Conservation (phyloP, 2,113 vertebrate genomes). For the sheep (Ovis aries) region DNA sequence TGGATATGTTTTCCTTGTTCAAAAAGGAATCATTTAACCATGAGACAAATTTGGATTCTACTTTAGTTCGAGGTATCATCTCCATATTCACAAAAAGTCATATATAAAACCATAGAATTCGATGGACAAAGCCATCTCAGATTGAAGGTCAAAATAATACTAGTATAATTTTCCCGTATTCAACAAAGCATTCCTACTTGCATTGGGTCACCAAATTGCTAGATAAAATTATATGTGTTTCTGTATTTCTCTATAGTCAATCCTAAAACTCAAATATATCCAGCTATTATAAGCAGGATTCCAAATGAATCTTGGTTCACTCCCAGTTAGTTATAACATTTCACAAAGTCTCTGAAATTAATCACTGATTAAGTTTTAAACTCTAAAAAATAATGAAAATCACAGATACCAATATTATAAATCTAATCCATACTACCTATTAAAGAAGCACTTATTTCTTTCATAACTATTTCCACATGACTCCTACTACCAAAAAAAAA, state of each 20-base stretch:
- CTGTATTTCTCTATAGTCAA: not conserved
- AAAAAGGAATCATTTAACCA: conserved; percentile 8
- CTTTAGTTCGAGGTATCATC: not conserved
- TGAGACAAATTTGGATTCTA: not conserved
- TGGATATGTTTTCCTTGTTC: conserved; percentile 13
- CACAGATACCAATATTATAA: not conserved
- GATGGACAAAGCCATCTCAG: not conserved
- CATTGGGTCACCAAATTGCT: not conserved
- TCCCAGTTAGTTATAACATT: not conserved
- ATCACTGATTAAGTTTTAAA: not conserved
- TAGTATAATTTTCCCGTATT: not conserved
- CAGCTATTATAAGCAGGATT: not conserved
- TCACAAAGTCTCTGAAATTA: not conserved
- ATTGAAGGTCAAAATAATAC: not conserved
- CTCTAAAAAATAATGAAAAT: not conserved
- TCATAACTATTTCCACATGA: not conserved
- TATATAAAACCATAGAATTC: not conserved
- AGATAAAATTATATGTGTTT: not conserved
- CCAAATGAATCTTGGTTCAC: not conserved
- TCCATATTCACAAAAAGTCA: not conserved
- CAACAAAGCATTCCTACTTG: not conserved
- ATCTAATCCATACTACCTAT: not conserved
- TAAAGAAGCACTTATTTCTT: not conserved
- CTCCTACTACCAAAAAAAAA: not conserved
- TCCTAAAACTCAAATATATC: not conserved